These are phyloP conservation scores for Sitobion miscanthi DNA, from an alignment of 1,140 invertebrate species.

Conservation along the genomic window DNA sequence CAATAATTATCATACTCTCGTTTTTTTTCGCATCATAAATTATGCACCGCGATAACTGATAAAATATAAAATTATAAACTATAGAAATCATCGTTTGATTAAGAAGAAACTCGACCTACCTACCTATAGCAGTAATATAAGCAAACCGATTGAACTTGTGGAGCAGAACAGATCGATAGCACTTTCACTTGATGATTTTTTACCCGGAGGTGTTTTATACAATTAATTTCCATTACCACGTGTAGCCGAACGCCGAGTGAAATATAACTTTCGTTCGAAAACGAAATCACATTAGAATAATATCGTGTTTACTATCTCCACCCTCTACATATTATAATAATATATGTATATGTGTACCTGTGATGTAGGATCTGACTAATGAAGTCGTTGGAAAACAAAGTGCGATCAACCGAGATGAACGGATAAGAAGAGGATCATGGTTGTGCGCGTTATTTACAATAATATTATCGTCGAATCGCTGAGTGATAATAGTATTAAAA, in stretches of 20 bases:
- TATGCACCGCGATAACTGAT: neutral
- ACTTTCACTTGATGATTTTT: constrained; percentile 8
- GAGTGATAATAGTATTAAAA: neutral
- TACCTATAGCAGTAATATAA: neutral
- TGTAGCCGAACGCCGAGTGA: neutral
- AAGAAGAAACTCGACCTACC: constrained; percentile 1
- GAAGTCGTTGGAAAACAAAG: neutral
- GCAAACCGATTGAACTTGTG: constrained; percentile 1
- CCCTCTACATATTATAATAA: neutral
- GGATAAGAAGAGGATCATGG: neutral
- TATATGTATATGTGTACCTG: neutral
- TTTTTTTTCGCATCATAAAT: neutral
- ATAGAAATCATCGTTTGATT: neutral
- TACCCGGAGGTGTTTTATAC: constrained; percentile 6
- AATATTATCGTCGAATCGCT: neutral
- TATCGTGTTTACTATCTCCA: neutral
- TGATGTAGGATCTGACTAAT: neutral
- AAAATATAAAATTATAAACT: neutral
- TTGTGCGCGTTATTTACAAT: neutral
- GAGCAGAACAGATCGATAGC: constrained; percentile 40
- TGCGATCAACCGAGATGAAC: neutral
- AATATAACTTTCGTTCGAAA: constrained; percentile 19
- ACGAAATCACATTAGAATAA: neutral
- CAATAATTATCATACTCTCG: neutral
- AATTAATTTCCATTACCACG: constrained; percentile 8